Evolutionary conservation across 2,113 vertebrate genomes (phyloP).

Genomic region (Sturnira hondurensis): DNA sequence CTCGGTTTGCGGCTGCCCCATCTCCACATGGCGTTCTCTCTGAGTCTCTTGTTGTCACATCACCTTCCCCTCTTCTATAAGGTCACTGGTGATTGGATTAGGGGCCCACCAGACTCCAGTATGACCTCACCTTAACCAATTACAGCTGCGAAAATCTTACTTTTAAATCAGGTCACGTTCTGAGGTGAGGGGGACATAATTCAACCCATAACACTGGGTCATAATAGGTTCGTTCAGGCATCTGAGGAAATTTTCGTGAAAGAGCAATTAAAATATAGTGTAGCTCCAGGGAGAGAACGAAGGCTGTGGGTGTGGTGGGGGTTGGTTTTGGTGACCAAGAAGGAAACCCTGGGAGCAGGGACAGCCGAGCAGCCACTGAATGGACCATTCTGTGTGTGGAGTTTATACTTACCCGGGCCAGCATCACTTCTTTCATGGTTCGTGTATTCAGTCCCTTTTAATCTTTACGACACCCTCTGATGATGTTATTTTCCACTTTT

Average conservation of each 20-base stretch:
- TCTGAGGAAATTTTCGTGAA: neutral
- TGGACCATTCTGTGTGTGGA: neutral
- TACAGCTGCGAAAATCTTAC: neutral
- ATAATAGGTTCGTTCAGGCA: neutral
- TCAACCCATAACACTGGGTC: neutral
- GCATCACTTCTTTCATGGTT: neutral
- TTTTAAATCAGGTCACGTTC: neutral
- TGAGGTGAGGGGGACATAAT: neutral
- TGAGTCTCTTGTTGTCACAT: neutral
- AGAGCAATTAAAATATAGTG: neutral
- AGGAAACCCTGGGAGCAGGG: neutral
- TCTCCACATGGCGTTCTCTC: neutral
- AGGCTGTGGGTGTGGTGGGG: accelerated
- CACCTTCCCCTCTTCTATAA: neutral
- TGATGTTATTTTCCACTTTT: neutral
- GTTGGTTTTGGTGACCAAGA: neutral
- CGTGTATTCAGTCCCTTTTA: neutral
- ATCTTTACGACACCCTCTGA: neutral
- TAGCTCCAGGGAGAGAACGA: neutral
- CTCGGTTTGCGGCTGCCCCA: accelerated
- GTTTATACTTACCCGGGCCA: neutral
- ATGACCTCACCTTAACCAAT: neutral
- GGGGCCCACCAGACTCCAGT: too few relatives aligned
- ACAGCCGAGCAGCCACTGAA: neutral
- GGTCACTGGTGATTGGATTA: neutral